These are phyloP conservation scores for Catonia carolina DNA, from an alignment of 2,888 invertebrate genomes.

Conservation along the genomic window DNA sequence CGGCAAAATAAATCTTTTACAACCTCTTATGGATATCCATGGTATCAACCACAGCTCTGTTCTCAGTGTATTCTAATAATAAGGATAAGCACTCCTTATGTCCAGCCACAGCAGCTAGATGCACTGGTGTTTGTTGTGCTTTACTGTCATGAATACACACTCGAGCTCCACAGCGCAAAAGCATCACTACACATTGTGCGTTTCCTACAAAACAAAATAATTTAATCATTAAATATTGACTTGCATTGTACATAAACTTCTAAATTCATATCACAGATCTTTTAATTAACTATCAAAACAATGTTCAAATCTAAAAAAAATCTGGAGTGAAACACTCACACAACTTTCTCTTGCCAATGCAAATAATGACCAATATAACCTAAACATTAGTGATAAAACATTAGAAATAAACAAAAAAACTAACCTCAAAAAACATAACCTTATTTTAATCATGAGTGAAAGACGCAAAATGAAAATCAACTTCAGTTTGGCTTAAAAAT, in stretches of 20 bases:
- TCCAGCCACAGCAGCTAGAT: constrained; percentile 49
- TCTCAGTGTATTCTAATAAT: constrained; percentile 47
- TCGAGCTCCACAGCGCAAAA: constrained; percentile 51
- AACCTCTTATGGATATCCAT: constrained; percentile 39
- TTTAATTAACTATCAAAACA: background rate
- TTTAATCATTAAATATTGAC: background rate
- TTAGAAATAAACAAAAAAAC: no score
- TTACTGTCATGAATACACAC: constrained; percentile 46
- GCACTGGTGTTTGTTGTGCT: constrained; percentile 46
- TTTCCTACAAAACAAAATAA: constrained; percentile 40
- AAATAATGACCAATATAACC: no score
- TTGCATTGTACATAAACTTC: constrained; percentile 24
- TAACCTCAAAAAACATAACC: no score
- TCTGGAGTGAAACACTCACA: no score
- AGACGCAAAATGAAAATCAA: no score
- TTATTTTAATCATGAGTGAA: no score
- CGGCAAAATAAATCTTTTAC: no score
- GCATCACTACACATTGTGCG: constrained; percentile 49
- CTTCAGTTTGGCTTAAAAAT: no score
- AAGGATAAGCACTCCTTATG: constrained; percentile 49
- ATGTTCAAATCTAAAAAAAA: no score
- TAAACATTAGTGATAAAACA: no score
- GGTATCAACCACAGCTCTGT: constrained; percentile 44
- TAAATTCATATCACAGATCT: constrained; percentile 26
- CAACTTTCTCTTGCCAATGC: no score